A percentile compares a stretch with the other conserved stretches of the same genome.
phyloP scores from a whole-genome alignment of 2,113 vertebrate genomes.

The Hypanus sabinus region DNA sequence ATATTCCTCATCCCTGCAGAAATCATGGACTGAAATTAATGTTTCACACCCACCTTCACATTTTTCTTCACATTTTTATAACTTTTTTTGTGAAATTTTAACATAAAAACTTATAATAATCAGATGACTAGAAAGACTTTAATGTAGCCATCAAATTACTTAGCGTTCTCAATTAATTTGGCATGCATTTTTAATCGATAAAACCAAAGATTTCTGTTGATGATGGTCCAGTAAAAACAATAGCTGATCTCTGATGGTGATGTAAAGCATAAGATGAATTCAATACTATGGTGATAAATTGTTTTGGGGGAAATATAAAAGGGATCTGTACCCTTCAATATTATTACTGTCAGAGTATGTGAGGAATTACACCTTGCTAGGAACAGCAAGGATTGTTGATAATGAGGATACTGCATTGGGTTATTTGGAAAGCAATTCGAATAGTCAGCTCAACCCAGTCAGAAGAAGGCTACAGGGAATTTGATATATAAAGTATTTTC shows the following conservation, averaged over 20 bases:
- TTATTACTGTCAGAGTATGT: background rate
- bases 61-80: background rate
- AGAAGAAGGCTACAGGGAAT: background rate
- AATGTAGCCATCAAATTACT: background rate
- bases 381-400: background rate
- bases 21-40: background rate
- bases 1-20: background rate
- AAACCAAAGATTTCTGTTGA: background rate
- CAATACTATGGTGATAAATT: background rate
- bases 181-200: background rate
- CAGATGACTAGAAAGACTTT: background rate
- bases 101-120: background rate
- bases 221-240: background rate
- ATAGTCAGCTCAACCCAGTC: background rate
- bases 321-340: background rate
- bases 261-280: background rate
- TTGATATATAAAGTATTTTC: background rate
- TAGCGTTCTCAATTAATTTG: background rate
- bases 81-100: background rate
- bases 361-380: background rate
- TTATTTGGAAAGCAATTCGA: background rate
- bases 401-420: background rate
- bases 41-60: background rate
- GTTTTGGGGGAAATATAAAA: background rate
- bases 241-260: background rate